Evolutionary conservation across 2,113 vertebrate genomes (phyloP), one percentile per base, ranked within the genome.

Genomic region (Terrapene triunguis): DNA sequence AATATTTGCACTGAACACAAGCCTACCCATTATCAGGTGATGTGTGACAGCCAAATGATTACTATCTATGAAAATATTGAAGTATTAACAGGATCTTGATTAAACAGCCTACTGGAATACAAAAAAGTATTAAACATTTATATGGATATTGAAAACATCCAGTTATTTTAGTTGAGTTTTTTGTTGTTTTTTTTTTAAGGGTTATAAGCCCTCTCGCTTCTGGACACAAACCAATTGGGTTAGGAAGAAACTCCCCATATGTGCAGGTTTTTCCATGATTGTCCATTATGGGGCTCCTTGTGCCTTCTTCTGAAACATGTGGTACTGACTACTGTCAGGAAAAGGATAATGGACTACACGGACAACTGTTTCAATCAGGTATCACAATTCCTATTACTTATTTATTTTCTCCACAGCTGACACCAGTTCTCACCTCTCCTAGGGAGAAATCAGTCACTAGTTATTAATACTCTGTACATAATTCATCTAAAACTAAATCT

Each of bases 401-500:
- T 59, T n/a, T 19, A 59, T 59, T 59, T 59, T 57, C 55, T 57
- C 55, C 27, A 59, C 57, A 32, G 57, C 57, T 59, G 27, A 59
- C 57, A 59, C 57, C 57, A 59, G 27, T 59, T 59, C 10, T 59
- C 27, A 29, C 27, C 27, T 59, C 27, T 29, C 57, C 57, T 59
- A 59, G 25, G 12, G 57, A 59, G 12, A 72, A 38, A 35, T 38
- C 14, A 14, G 65, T 38, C 65, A 72, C 19, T 72, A 22, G 17
- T n/a, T 80, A 78, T 44, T 85, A 42, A 80, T 51, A 6, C 85
- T 93, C 89, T 83, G 14, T 53, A 42, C 32, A 94, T 19, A 94
- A 84, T n/a, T 96, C n/a, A 78, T 53, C 82, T 90, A 19, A 84
- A 96, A 85, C 85, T 59, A 69, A 69, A 69, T n/a, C 65, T n/a